Evolutionary conservation across 2,888 invertebrate genomes (phyloP).

Genomic region (Thecocarcelia acutangulata): DNA sequence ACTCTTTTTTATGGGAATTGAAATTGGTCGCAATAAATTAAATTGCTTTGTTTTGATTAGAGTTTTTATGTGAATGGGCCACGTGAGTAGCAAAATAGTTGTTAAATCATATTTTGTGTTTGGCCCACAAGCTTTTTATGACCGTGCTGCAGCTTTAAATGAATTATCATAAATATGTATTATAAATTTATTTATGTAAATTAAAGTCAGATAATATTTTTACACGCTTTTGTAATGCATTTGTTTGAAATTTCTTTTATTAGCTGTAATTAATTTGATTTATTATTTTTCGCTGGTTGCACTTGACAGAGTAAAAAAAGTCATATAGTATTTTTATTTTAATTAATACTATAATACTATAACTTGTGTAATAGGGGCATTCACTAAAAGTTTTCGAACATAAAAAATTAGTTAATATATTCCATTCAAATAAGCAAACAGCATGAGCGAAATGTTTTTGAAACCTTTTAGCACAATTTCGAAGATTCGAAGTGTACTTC

Average conservation of each 20-base stretch:
- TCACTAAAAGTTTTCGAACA: neutral
- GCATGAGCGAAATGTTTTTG: too few relatives aligned
- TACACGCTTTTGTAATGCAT: neutral
- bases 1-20: neutral
- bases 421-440: too few relatives aligned
- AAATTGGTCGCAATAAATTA: constrained; percentile 5
- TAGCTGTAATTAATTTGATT: constrained; percentile 22
- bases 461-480: too few relatives aligned
- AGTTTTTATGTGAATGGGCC: constrained; percentile 22
- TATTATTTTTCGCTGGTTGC: neutral
- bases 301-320: neutral
- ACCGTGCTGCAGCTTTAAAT: neutral
- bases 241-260: neutral
- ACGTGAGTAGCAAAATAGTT: constrained; percentile 25
- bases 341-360: neutral
- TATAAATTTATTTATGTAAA: constrained; percentile 31
- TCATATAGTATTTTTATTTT: neutral
- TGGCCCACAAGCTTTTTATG: neutral
- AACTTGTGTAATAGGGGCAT: neutral
- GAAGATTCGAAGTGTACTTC: too few relatives aligned
- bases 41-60: constrained; percentile 39
- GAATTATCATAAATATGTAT: neutral
- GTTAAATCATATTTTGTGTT: neutral
- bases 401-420: too few relatives aligned
- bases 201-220: neutral